phyloP scores from a whole-genome alignment of 2,888 invertebrate species.

The Petrophora chlorosata region DNA sequence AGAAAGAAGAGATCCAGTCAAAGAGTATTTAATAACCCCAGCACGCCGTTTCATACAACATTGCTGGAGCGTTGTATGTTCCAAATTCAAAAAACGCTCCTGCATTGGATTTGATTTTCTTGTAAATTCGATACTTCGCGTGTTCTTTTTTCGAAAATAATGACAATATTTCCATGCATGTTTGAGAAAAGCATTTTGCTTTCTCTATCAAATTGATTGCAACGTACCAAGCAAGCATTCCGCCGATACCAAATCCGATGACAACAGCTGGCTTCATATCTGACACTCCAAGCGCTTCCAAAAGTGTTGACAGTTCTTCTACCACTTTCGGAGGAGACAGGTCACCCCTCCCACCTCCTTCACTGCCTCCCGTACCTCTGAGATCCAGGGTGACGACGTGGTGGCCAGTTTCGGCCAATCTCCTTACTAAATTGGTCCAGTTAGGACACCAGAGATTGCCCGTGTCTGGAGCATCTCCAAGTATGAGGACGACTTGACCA shows the following conservation, averaged over 20 bases:
- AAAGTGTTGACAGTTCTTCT: slow-evolving; percentile 61
- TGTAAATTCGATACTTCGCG: too few species aligned
- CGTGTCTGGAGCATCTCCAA: slow-evolving; percentile 72
- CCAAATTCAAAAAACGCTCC: too few species aligned
- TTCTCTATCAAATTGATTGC: too few species aligned
- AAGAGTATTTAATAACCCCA: too few species aligned
- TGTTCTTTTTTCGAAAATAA: too few species aligned
- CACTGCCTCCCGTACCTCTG: slow-evolving; percentile 74
- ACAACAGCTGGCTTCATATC: slow-evolving; percentile 62
- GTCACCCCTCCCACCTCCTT: slow-evolving; percentile 62
- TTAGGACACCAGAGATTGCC: slow-evolving; percentile 64
- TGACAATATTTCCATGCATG: too few species aligned
- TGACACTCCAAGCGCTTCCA: slow-evolving; percentile 67
- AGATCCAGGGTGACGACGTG: slow-evolving; percentile 72
- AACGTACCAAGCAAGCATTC: slow-evolving; percentile 75
- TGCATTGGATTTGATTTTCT: too few species aligned
- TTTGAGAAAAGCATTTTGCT: too few species aligned
- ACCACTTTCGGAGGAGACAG: slow-evolving; percentile 68
- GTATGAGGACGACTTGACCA: slow-evolving; percentile 63
- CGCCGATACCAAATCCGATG: slow-evolving; percentile 75
- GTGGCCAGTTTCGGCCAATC: slow-evolving; percentile 60
- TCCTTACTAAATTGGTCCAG: slow-evolving; percentile 62
- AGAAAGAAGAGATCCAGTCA: too few species aligned
- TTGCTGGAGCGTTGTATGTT: too few species aligned
- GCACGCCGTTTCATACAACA: too few species aligned